Evolutionary conservation across 2,797 vertebrate species (phyloP).

Genomic region (Neomorphus geoffroyi): DNA sequence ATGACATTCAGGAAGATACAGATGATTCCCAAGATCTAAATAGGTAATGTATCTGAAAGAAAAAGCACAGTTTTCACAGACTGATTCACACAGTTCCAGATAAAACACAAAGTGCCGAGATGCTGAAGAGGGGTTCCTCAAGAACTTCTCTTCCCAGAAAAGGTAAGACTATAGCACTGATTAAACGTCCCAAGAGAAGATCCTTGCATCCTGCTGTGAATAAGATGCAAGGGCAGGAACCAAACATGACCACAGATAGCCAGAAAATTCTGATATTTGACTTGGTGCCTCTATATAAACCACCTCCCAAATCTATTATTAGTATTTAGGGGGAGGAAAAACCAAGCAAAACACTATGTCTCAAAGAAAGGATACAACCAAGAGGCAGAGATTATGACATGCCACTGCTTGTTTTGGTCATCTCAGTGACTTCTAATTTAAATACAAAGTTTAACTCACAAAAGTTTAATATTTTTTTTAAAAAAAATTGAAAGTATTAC

Average conservation of each 20-base stretch:
- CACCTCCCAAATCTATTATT: background rate
- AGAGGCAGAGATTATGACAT: background rate
- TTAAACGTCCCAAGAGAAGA: background rate
- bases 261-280: background rate
- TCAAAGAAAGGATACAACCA: background rate
- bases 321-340: fast-evolving
- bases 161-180: background rate
- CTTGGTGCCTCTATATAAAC: background rate
- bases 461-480: background rate
- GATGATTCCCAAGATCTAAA: background rate
- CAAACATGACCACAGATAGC: background rate
- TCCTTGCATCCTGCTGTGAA: background rate
- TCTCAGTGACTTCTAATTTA: background rate
- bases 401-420: background rate
- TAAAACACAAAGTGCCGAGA: background rate
- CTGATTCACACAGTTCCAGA: background rate
- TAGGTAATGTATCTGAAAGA: background rate
- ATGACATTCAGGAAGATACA: background rate
- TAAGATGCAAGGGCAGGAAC: background rate
- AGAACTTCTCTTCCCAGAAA: background rate
- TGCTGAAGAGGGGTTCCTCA: background rate
- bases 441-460: background rate
- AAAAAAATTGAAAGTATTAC: background rate
- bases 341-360: background rate
- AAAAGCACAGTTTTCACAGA: background rate